Base-by-base conservation (phyloP, 2,888 invertebrate genomes). In the Omphaloscelis lunosa region DNA sequence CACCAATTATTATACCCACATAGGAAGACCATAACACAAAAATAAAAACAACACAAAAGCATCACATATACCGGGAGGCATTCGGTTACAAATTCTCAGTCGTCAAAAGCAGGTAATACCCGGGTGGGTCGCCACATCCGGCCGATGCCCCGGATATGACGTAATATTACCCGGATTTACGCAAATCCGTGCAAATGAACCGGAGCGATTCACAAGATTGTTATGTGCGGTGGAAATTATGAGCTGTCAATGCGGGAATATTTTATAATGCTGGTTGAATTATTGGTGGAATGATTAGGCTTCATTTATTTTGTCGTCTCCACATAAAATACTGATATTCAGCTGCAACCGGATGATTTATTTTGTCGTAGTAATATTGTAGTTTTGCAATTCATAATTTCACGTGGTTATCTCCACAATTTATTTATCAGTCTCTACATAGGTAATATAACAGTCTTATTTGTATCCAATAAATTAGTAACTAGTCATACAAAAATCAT, bases 41-140 rank as follows among this genome's bases (percentile, higher is more conserved):
- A 17, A n/a, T 15, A 20, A 58, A 1, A n/a, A 45, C 23, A 41
- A 3, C 58, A 12, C 3, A 15, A 27, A 48, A 48, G 6, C 17
- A 34, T 23, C 3, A 20, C 51, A 77, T 41, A 9, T 23, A 51
- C 3, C 23, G 20, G 23, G 51, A 51, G 2, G 51, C 20, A 20
- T 51, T 51, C n/a, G 51, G n/a, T 77, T 17, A 17, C 27, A 68
- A 77, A 61, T 70, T 7, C 4, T 53, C 66, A 58, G 7, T 15
- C 15, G 27, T 15, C 53, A 62, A 70, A 51, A 51, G 7, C 45
- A 62, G 9, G 6, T 69, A 67, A 59, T 48, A 27, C 69, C 23
- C 69, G 69, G 78, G 17, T 62, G 69, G 78, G 17, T 62, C 23
- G 12, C 41, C 70, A 78, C 61, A 77, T 77, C 34, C 61, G 45